A percentile compares a stretch with the other conserved stretches of the same genome.
Evolutionary conservation across 2,888 invertebrate genomes (phyloP).

Genomic region (Amphipoea oculea): DNA sequence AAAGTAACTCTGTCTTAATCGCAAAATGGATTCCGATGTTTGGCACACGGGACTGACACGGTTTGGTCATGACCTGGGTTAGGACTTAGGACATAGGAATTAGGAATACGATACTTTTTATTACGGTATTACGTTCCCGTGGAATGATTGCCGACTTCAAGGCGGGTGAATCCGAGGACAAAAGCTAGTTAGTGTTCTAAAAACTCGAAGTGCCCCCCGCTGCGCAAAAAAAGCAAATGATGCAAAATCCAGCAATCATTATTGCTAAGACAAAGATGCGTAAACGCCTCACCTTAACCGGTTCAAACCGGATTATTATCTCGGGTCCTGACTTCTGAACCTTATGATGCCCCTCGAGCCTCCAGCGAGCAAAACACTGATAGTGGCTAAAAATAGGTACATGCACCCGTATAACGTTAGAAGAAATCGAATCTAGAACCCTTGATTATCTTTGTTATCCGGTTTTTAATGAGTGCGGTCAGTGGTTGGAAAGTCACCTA

Average conservation of each 20-base stretch:
- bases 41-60: too few species aligned
- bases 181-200: too few species aligned
- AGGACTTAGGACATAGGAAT: too few species aligned
- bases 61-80: not conserved
- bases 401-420: constrained; percentile 30
- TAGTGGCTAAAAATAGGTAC: constrained; percentile 50
- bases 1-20: too few species aligned
- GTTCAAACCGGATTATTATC: constrained; percentile 57
- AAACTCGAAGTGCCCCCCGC: constrained; percentile 6
- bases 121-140: not conserved
- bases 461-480: constrained; percentile 3
- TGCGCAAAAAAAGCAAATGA: constrained; percentile 32
- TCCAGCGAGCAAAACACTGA: constrained; percentile 59
- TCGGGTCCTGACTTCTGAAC: constrained; percentile 46
- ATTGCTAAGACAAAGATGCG: constrained; percentile 33
- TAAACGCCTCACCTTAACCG: constrained; percentile 43
- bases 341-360: constrained; percentile 50
- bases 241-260: constrained; percentile 35
- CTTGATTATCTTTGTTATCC: constrained; percentile 37
- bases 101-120: too few species aligned
- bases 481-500: not conserved
- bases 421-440: constrained; percentile 51
- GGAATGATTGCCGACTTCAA: not conserved
- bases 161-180: too few species aligned
- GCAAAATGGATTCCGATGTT: not conserved